Base-by-base conservation (phyloP, 2,113 vertebrate genomes). In the Bubo scandiacus region DNA sequence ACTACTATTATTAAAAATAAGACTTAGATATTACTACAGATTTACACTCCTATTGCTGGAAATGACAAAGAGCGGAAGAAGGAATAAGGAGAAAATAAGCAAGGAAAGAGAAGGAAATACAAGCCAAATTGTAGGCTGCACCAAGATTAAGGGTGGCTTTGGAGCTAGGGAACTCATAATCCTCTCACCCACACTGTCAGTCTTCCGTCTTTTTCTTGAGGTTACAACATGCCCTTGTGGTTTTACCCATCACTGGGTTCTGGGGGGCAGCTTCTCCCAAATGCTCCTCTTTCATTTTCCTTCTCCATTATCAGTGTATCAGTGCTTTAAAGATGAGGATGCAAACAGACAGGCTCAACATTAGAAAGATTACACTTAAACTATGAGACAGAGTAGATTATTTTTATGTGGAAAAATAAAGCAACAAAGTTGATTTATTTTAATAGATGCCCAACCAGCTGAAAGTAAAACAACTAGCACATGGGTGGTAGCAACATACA, bases 141-240 rank as follows among this genome's bases (percentile, higher is more conserved):
- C 10, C 10, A 59, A 63, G 55, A 51, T 13, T 42, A 81, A 85
- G 21, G 21, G 30, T 29, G 14, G 23, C 27, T 80, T 77, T 88
- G 62, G 59, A 80, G 36, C 12, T 10, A 7, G 8, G 19, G 45
- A 70, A 66, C 5, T 57, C 27, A 4, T n/a, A 42, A 68, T 32
- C 34, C 36, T 12, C 14, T 25, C 5, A 2, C 23, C n/a, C 54
- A 7, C 58, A 68, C 10, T 72, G 26, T 30, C 21, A 43, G 10
- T 42, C 16, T 81, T 75, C 7, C n/a, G 25, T 12, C 9, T 32
- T 79, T 65, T 57, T 43, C 40, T 65, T 0, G 0, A 82, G 25
- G 32, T 52, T 47, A 25, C 26, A 38, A 18, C 0, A 0, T 34
- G 15, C 9, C 21, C 26, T 73, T 3, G 4, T 2, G 2, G 4